Percentiles rank a stretch among this genome's conserved stretches.
These are phyloP conservation scores for Pseudococcus viburni DNA, from an alignment of 2,888 invertebrate species.

Conservation along the genomic window DNA sequence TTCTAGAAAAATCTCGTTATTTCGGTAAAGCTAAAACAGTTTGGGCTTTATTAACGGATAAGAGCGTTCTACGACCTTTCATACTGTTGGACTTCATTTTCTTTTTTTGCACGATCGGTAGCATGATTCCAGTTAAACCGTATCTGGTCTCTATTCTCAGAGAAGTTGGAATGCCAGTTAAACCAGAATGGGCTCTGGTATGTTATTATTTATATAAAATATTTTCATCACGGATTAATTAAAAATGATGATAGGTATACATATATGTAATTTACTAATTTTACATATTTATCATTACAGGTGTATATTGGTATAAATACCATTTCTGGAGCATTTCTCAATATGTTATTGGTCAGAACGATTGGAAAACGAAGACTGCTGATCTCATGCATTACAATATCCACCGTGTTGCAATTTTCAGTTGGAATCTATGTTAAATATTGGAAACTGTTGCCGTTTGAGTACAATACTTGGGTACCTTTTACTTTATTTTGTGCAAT, in stretches of 20 bases:
- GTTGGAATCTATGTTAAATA: conserved; percentile 1
- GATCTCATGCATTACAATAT: not conserved
- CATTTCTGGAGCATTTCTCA: conserved; percentile 38
- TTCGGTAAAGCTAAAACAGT: not conserved
- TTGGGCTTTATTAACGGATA: not conserved
- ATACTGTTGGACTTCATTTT: conserved; percentile 16
- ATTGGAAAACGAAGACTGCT: conserved; percentile 20
- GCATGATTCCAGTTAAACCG: conserved; percentile 44
- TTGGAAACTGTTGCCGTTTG: not conserved
- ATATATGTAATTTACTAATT: not conserved
- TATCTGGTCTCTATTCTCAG: not conserved
- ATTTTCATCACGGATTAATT: not conserved
- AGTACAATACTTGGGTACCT: conserved; percentile 16
- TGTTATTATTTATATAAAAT: not conserved
- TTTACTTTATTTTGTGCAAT: conserved; percentile 12
- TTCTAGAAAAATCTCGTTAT: not conserved
- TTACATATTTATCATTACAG: not conserved
- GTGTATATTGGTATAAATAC: conserved; percentile 28
- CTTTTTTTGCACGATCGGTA: conserved; percentile 19
- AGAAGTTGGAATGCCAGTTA: not conserved
- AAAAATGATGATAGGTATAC: too few relatives aligned
- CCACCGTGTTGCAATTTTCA: not conserved
- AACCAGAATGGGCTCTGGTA: conserved; percentile 11
- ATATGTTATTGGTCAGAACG: conserved; percentile 36
- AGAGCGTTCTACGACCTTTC: conserved; percentile 22